These are phyloP conservation scores for Leistus spinibarbis DNA, from an alignment of 2,888 invertebrate species.

Conservation along the genomic window DNA sequence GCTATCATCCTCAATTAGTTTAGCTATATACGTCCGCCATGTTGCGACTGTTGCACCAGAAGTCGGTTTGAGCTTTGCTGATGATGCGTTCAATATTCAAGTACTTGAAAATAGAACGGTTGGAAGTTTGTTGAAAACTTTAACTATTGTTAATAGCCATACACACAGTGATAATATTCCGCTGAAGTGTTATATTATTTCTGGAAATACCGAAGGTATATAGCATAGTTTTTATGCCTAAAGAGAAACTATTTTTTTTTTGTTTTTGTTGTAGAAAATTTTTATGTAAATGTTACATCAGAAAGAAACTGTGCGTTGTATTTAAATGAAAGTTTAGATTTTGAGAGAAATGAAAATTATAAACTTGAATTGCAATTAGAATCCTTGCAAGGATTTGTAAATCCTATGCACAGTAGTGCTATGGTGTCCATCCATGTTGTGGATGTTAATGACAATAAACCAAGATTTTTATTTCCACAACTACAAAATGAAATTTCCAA, in stretches of 20 bases:
- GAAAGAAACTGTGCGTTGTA: constrained; percentile 84
- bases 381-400: constrained; percentile 80
- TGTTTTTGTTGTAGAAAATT: constrained; percentile 62
- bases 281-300: constrained; percentile 74
- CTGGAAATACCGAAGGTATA: constrained; percentile 76
- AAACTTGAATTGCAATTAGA: constrained; percentile 77
- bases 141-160: constrained; percentile 76
- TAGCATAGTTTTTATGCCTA: not conserved
- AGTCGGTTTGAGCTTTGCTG: constrained; percentile 85
- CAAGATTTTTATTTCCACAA: constrained; percentile 77
- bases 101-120: constrained; percentile 77
- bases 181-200: constrained; percentile 78
- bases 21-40: constrained; percentile 84
- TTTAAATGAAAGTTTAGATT: constrained; percentile 77
- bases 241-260: no score
- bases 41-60: constrained; percentile 69
- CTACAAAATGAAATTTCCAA: constrained; percentile 63
- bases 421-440: constrained; percentile 80
- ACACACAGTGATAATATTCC: constrained; percentile 72
- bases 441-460: constrained; percentile 90
- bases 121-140: constrained; percentile 69
- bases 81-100: constrained; percentile 82
- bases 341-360: constrained; percentile 76
- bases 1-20: constrained; percentile 78
- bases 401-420: constrained; percentile 75